Conservation (phyloP, 2,888 invertebrate species). For the Aphodius sticticus region DNA sequence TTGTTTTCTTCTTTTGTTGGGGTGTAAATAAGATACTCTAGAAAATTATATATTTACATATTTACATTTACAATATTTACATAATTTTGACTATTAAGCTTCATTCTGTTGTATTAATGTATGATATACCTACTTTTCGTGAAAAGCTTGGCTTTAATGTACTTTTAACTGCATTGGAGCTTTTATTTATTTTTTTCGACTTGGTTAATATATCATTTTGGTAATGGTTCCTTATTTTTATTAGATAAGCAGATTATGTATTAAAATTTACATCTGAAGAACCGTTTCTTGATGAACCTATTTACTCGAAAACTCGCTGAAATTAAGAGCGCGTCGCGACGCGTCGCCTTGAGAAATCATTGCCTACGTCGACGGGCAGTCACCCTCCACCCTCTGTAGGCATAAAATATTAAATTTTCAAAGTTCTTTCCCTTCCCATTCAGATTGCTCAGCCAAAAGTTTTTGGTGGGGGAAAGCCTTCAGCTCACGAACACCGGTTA, state of each 20-base stretch:
- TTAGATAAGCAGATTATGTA: background rate
- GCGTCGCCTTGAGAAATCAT: background rate
- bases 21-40: too few relatives aligned
- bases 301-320: background rate
- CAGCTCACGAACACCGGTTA: background rate
- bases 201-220: too few relatives aligned
- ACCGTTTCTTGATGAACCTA: background rate
- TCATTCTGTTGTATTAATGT: too few relatives aligned
- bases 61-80: too few relatives aligned
- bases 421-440: background rate
- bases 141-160: too few relatives aligned
- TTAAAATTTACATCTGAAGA: background rate
- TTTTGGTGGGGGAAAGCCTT: background rate
- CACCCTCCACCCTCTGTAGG: background rate
- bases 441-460: background rate
- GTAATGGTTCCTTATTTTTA: too few relatives aligned
- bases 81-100: too few relatives aligned
- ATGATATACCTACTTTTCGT: too few relatives aligned
- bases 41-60: too few relatives aligned
- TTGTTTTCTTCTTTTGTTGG: too few relatives aligned
- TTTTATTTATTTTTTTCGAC: too few relatives aligned
- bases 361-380: background rate
- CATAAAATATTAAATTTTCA: constrained; percentile 4
- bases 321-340: background rate
- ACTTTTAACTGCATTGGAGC: too few relatives aligned